These are phyloP conservation scores for Alethe castanea DNA, from an alignment of 2,113 vertebrate species.

Conservation along the genomic window DNA sequence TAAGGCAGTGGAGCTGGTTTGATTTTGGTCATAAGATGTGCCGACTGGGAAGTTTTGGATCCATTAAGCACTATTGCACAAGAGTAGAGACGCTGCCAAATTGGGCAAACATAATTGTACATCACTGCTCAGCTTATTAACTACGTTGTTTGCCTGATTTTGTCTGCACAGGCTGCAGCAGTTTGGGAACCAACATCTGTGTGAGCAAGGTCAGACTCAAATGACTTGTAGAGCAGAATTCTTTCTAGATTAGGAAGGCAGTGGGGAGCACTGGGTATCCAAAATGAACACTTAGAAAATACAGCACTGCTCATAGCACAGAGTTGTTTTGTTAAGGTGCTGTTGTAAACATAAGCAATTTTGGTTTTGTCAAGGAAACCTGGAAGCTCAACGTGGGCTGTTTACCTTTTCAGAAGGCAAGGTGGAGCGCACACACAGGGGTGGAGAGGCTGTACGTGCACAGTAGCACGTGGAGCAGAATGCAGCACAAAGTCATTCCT, in stretches of 20 bases:
- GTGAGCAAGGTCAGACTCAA: background rate
- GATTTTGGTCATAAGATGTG: background rate
- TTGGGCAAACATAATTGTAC: slow-evolving; percentile 17
- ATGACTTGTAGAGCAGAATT: background rate
- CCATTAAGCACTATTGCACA: slow-evolving; percentile 21
- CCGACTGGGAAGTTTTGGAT: background rate
- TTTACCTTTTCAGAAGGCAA: background rate
- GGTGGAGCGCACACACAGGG: background rate
- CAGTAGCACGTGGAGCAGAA: background rate
- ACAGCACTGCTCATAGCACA: background rate
- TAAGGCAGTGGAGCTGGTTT: background rate
- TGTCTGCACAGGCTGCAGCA: slow-evolving; percentile 34
- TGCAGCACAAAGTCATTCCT: background rate
- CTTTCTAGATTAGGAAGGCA: background rate
- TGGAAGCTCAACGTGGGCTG: background rate
- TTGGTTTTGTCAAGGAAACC: background rate
- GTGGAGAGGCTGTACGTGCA: background rate
- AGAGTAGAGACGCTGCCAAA: slow-evolving; percentile 36
- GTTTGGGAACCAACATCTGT: background rate
- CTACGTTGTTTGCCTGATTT: background rate
- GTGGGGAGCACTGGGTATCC: background rate
- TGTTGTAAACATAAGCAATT: background rate
- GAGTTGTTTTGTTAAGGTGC: background rate
- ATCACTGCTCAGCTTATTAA: slow-evolving; percentile 22
- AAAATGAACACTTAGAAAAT: background rate